A percentile compares a stretch with the other conserved stretches of the same genome.
Conservation (phyloP, 1,140 invertebrate genomes). For the Orchestia grillus region DNA sequence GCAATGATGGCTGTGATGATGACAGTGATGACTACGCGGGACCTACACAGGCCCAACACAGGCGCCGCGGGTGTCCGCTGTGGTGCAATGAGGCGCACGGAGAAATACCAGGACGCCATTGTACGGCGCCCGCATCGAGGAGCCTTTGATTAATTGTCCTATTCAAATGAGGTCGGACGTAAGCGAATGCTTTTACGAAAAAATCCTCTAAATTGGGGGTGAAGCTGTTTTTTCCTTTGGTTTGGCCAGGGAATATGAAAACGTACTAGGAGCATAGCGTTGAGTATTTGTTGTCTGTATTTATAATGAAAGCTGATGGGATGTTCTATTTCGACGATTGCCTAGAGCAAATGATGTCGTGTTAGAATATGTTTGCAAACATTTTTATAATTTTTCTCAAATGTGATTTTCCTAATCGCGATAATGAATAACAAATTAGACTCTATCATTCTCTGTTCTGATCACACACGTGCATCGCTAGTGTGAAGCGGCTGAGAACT, state of each 20-base stretch:
- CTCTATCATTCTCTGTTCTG: too few species aligned
- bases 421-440: too few species aligned
- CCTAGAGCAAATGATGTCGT: too few species aligned
- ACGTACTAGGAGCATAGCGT: not conserved
- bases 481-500: too few species aligned
- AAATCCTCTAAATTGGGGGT: not conserved
- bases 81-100: not conserved
- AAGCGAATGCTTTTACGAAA: slow-evolving; percentile 12
- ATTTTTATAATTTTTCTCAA: too few species aligned
- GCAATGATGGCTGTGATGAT: too few species aligned
- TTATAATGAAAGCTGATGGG: too few species aligned
- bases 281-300: too few species aligned
- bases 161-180: slow-evolving; percentile 39
- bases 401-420: too few species aligned
- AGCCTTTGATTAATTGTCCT: slow-evolving; percentile 47
- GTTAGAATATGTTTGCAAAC: too few species aligned
- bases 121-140: not conserved
- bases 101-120: not conserved
- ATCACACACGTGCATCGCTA: too few species aligned
- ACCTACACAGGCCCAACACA: not conserved
- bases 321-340: too few species aligned
- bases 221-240: not conserved
- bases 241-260: not conserved
- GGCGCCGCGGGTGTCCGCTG: not conserved
- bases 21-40: not conserved